Evolutionary conservation across 2,113 vertebrate genomes (phyloP).

Genomic region (Pongo abelii): DNA sequence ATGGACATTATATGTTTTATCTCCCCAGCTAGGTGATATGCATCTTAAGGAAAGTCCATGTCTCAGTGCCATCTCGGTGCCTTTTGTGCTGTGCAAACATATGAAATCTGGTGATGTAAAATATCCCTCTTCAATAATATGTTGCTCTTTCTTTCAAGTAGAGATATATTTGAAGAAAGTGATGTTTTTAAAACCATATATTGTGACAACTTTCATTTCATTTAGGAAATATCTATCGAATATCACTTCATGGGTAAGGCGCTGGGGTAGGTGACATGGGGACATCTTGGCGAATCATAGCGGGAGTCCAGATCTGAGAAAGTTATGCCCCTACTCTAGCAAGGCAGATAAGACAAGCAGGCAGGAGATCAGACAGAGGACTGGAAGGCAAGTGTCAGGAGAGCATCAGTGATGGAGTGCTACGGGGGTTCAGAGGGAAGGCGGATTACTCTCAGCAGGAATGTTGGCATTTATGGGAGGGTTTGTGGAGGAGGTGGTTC

Average conservation of each 20-base stretch:
- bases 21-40: not conserved
- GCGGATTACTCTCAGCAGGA: not conserved
- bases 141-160: not conserved
- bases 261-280: not conserved
- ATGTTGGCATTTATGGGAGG: not conserved
- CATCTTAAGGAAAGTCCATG: not conserved
- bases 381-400: not conserved
- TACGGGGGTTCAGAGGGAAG: not conserved
- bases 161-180: not conserved
- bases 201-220: not conserved
- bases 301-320: not conserved
- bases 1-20: not conserved
- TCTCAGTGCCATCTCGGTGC: not conserved
- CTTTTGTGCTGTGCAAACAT: not conserved
- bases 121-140: not conserved
- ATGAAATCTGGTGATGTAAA: not conserved
- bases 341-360: not conserved
- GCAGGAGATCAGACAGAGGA: not conserved
- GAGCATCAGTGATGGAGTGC: not conserved
- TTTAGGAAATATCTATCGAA: not conserved
- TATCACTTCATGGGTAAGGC: not conserved
- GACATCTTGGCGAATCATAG: not conserved
- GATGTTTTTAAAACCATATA: not conserved
- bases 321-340: not conserved
- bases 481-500: conserved; percentile 41